These are phyloP conservation scores for Pseudomugil tenellus DNA, from an alignment of 2,797 vertebrate genomes.

Conservation along the genomic window DNA sequence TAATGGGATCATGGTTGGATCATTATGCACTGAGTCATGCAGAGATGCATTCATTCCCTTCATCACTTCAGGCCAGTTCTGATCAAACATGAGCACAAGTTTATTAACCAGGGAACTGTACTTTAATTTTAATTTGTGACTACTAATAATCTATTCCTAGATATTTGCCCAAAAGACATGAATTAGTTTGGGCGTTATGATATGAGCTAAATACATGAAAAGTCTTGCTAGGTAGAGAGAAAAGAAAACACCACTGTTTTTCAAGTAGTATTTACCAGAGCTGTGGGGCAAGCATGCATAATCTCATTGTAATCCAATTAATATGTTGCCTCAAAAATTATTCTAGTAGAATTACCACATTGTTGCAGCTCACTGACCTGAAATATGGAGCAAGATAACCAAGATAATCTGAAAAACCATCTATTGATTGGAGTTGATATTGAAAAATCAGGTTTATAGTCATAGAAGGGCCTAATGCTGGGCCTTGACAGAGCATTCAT, in stretches of 20 bases:
- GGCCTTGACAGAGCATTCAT: slow-evolving; percentile 74
- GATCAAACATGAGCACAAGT: slow-evolving; percentile 37
- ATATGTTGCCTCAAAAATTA: slow-evolving; percentile 59
- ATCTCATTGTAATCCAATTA: slow-evolving; percentile 71
- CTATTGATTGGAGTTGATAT: slow-evolving; percentile 64
- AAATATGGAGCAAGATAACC: slow-evolving; percentile 37
- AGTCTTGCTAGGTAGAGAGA: slow-evolving; percentile 38
- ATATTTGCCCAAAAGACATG: slow-evolving; percentile 52
- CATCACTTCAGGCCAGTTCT: slow-evolving; percentile 47
- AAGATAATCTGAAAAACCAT: slow-evolving; percentile 54
- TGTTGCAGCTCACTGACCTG: slow-evolving; percentile 44
- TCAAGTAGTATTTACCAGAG: slow-evolving; percentile 52
- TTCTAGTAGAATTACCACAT: slow-evolving; percentile 42
- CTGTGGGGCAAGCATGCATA: slow-evolving; percentile 58
- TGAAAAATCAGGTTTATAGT: slow-evolving; percentile 69
- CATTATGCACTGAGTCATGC: slow-evolving; percentile 56
- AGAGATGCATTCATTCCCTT: slow-evolving; percentile 31
- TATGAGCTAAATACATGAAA: slow-evolving; percentile 55
- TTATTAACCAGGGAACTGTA: slow-evolving; percentile 16
- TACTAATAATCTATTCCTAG: slow-evolving; percentile 26
- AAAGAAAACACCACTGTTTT: slow-evolving; percentile 43
- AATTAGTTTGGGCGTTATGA: slow-evolving; percentile 57
- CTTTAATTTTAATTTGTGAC: slow-evolving; percentile 46
- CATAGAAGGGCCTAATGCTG: slow-evolving; percentile 58
- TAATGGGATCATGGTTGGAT: slow-evolving; percentile 52